Percentiles rank a stretch among this genome's conserved stretches.
These are phyloP conservation scores for Neostethus bicornis DNA, from an alignment of 2,797 vertebrate genomes.

Conservation along the genomic window DNA sequence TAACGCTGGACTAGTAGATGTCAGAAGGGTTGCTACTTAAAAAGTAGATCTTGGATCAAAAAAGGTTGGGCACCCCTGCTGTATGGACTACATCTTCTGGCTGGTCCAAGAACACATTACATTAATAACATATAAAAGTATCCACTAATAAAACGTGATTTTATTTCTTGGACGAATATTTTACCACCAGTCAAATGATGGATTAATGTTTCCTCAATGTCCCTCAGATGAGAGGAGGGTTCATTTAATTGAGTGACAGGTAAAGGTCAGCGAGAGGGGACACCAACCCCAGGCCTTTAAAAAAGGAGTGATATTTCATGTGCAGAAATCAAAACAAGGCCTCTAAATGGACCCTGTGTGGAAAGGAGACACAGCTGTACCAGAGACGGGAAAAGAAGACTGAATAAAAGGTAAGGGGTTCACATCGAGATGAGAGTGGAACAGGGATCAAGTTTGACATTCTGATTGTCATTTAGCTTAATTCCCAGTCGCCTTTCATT, in stretches of 20 bases:
- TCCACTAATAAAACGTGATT: too few species aligned
- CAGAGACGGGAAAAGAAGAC: constrained; percentile 36
- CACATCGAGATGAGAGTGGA: constrained; percentile 23
- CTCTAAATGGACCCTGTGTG: constrained; percentile 49
- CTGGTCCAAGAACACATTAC: too few species aligned
- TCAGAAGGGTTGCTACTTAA: too few species aligned
- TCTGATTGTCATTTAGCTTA: constrained; percentile 48
- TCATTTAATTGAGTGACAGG: constrained; percentile 64
- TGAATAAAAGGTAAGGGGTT: constrained; percentile 10
- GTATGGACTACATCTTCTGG: too few species aligned
- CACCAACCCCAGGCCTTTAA: constrained; percentile 32
- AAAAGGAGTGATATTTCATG: constrained; percentile 62
- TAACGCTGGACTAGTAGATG: too few species aligned
- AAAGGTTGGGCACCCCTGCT: too few species aligned
- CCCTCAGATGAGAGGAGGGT: constrained; percentile 42
- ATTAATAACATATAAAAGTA: too few species aligned
- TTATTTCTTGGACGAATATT: too few species aligned
- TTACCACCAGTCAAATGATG: constrained; percentile 39
- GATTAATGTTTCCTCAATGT: constrained; percentile 37
- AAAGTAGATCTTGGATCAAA: too few species aligned
- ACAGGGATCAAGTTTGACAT: constrained; percentile 44
- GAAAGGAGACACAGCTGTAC: constrained; percentile 39
- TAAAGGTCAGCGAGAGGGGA: constrained; percentile 62
- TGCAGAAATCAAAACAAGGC: constrained; percentile 64
- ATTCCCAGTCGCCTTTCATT: constrained; percentile 33